Base-by-base conservation (phyloP, 2,888 invertebrate genomes). In the Metellina segmentata region DNA sequence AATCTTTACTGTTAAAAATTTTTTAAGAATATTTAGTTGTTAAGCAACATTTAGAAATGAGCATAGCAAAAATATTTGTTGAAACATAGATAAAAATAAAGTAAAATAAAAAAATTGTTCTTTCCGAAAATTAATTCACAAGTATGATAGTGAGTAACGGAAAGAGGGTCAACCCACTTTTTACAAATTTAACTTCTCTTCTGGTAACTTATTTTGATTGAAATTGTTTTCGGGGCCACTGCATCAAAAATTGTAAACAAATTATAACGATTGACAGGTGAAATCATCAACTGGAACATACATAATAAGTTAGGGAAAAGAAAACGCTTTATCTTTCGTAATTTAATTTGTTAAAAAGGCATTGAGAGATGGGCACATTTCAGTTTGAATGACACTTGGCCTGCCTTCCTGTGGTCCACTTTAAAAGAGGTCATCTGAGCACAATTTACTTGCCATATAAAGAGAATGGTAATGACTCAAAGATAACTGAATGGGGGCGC, bases 331-430 rank as follows among this genome's bases (percentile, higher is more conserved):
- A 16, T 16, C 61, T 61, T 16, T 61, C 61, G 19, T 11, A 20
- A 52, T 75, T 75, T 52, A 52, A 61, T 79, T 79, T 79, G 79
- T 61, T 79, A n/a, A 70, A 81, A 81, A 79, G 53, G 69, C 51
- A 20, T 79, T 87, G 81, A 34, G 34, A 34, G 34, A 87, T 74
- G 19, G 72, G 72, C 72, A 72, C 72, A 72, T 51, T 86, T 87
- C 53, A 52, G 13, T 81, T 87, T 81, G 79, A 72, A 81, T 48
- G 79, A 53, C 71, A 70, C 51, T 61, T 70, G 79, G 81, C 79
- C 87, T 72, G 79, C 34, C 34, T 48, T 19, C 19, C 13, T 53
- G 20, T 81, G 87, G 48, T 52, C 87, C 79, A 87, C 87, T 87
- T 87, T 87, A 52, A 71, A 72, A 48, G n/a, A 87, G 81, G 79